Evolutionary conservation across 2,888 invertebrate genomes (phyloP).

Genomic region (Parapristionchus giblindavisi): DNA sequence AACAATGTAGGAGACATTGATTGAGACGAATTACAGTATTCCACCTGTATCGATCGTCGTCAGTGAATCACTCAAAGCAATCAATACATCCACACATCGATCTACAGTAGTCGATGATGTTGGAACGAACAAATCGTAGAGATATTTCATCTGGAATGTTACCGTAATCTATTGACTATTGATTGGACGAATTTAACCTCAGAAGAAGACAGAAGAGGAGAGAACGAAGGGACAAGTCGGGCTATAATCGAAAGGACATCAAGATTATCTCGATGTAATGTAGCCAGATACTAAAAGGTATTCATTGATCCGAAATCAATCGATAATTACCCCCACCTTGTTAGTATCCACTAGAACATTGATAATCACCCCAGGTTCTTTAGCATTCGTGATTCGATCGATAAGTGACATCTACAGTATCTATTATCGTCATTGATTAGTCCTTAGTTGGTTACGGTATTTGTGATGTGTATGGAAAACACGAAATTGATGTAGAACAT

Average conservation of each 20-base stretch:
- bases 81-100: not conserved
- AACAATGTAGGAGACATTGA: not conserved
- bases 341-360: conserved; percentile 33
- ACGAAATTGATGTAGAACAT: too few species aligned
- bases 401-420: conserved; percentile 25
- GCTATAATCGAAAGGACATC: conserved; percentile 11
- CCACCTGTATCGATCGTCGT: not conserved
- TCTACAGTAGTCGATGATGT: not conserved
- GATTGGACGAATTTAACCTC: too few species aligned
- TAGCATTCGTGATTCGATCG: conserved; percentile 28
- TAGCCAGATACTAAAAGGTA: conserved; percentile 9
- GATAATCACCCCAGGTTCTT: conserved; percentile 23
- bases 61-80: conserved; percentile 1
- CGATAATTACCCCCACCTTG: not conserved
- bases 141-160: conserved; percentile 7
- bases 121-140: not conserved
- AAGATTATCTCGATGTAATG: not conserved
- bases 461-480: too few species aligned
- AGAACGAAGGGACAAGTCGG: conserved; percentile 2
- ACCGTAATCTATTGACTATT: not conserved
- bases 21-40: too few species aligned
- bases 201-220: conserved; percentile 21
- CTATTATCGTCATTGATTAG: too few species aligned
- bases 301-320: not conserved
- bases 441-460: too few species aligned